phyloP scores from a whole-genome alignment of 2,113 vertebrate genomes.

The Boulengeromyrus knoepffleri region DNA sequence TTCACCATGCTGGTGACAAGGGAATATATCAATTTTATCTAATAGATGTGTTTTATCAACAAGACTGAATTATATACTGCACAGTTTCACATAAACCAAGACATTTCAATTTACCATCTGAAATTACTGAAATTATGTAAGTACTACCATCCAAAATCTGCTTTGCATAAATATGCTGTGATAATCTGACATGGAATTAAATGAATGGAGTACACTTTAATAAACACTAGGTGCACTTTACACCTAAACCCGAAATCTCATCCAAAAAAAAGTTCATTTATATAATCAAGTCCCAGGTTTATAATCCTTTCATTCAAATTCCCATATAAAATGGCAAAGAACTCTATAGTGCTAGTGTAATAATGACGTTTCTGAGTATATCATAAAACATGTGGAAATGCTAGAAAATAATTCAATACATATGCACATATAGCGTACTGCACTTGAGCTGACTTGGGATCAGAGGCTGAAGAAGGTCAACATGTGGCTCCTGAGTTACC shows the following conservation, averaged over 20 bases:
- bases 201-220: not conserved
- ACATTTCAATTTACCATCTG: not conserved
- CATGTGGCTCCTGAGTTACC: not conserved
- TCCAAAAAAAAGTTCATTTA: not conserved
- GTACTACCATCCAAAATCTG: not conserved
- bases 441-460: not conserved
- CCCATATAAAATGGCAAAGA: not conserved
- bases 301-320: not conserved
- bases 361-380: not conserved
- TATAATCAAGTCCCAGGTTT: not conserved
- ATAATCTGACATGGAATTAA: not conserved
- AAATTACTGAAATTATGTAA: not conserved
- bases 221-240: not conserved
- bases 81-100: not conserved
- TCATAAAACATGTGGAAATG: not conserved
- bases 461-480: not conserved
- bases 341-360: not conserved
- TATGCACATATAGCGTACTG: not conserved
- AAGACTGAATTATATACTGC: not conserved
- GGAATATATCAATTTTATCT: not conserved
- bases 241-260: not conserved
- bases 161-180: not conserved
- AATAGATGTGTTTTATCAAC: slow-evolving; percentile 2
- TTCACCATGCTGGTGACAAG: not conserved
- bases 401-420: not conserved